A percentile compares a stretch with the other conserved stretches of the same genome.
phyloP scores from a whole-genome alignment of 92 coral and sea anemone species.

The Porites lobata region DNA sequence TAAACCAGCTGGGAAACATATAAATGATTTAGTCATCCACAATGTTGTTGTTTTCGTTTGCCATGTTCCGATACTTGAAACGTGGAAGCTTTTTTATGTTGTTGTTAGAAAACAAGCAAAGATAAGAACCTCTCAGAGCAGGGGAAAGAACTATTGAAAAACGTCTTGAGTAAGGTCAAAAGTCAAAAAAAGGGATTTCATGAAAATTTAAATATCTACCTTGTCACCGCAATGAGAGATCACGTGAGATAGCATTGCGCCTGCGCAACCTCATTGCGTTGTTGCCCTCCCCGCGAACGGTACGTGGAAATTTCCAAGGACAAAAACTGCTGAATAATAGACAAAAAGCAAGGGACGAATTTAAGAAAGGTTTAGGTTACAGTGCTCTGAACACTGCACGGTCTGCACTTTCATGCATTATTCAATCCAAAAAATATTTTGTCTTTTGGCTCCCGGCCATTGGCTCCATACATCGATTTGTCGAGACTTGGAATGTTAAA shows the following conservation, averaged over 20 bases:
- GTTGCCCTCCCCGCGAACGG: not conserved
- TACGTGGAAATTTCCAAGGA: no score
- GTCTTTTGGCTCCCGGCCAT: constrained; percentile 11
- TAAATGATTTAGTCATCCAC: no score
- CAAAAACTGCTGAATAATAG: not conserved
- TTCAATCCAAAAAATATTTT: constrained; percentile 10
- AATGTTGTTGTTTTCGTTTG: no score
- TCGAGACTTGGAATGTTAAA: constrained; percentile 21
- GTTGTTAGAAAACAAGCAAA: no score
- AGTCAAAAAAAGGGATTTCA: no score
- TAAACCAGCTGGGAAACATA: no score
- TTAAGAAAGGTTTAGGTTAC: constrained; percentile 47
- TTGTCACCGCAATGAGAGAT: constrained; percentile 3
- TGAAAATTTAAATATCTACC: no score
- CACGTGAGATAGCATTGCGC: not conserved
- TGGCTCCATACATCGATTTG: not conserved
- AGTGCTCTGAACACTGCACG: constrained; percentile 55
- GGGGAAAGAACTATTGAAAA: no score
- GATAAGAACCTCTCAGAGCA: no score
- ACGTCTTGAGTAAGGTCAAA: no score
- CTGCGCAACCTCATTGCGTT: not conserved
- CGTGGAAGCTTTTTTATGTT: no score
- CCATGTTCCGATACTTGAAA: no score
- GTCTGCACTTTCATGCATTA: constrained; percentile 44
- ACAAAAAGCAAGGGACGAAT: not conserved